Evolutionary conservation across 53 echinoderm and acorn worm genomes (phyloP).

Genomic region (Mesocentrotus franciscanus): DNA sequence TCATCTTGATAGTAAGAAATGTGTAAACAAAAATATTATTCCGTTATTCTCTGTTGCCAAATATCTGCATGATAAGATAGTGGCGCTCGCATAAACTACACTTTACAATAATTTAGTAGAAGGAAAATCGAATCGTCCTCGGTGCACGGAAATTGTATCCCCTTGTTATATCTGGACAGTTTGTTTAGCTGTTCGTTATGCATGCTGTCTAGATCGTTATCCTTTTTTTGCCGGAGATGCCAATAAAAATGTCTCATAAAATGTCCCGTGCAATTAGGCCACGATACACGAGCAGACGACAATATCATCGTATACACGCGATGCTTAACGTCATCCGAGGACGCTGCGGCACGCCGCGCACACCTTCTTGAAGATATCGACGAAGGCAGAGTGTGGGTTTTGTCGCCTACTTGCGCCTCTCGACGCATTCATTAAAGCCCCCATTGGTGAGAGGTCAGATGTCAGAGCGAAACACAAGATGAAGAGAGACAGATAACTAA

Average conservation of each 20-base stretch:
- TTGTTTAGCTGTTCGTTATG: slow-evolving; percentile 41
- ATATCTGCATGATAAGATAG: neutral
- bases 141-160: neutral
- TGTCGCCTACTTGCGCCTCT: neutral
- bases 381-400: neutral
- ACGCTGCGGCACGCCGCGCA: neutral
- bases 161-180: neutral
- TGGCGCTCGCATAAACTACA: neutral
- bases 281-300: neutral
- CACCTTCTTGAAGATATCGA: neutral
- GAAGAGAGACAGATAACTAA: neutral
- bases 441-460: neutral
- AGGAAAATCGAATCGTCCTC: neutral
- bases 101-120: neutral
- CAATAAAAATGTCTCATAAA: slow-evolving; percentile 44
- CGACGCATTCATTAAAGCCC: neutral
- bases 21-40: neutral
- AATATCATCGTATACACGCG: neutral
- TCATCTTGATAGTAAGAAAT: neutral
- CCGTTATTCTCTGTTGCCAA: neutral
- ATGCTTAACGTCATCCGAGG: neutral
- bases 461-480: neutral
- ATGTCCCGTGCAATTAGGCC: neutral
- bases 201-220: neutral
- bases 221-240: neutral